Base-by-base conservation (phyloP, 1,140 invertebrate genomes). In the Orussus abietinus region DNA sequence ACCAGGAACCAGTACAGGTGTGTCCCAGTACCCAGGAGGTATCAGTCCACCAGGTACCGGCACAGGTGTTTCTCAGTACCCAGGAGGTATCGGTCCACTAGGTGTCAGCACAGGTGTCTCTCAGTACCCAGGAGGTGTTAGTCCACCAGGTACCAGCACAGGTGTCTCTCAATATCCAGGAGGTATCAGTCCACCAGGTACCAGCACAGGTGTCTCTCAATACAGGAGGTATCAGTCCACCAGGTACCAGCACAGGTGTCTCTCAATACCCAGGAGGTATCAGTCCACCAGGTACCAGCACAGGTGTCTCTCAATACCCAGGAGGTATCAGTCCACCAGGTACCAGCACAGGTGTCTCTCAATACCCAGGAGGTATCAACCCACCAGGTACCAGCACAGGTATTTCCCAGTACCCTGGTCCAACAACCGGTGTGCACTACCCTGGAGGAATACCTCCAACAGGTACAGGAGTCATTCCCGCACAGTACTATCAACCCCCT, bases 41-140 rank as follows among this genome's bases (percentile, higher is more conserved):
- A 19, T n/a, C 10, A 5, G 15, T 19, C n/a, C n/a, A n/a, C n/a
- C n/a, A n/a, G n/a, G n/a, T n/a, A n/a, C n/a, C n/a, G n/a, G n/a
- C n/a, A n/a, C n/a, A n/a, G n/a, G n/a, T n/a, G n/a, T n/a, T n/a
- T n/a, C n/a, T n/a, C 39, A 38, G 18, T 51, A 57, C 12, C 40
- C 50, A 19, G 37, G 32, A n/a, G 21, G 21, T 15, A 19, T n/a
- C 10, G 7, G 15, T 19, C n/a, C n/a, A n/a, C n/a, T n/a, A n/a
- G n/a, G n/a, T n/a, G n/a, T n/a, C n/a, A n/a, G n/a, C n/a, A n/a
- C n/a, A n/a, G n/a, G n/a, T n/a, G n/a, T n/a, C n/a, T n/a, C n/a
- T n/a, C 43, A 34, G 33, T 47, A 54, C 32, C 43, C 41, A 28
- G 14, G 7, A n/a, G n/a, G n/a, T n/a, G n/a, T n/a, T n/a, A n/a